These are phyloP conservation scores for Acholoe squamosa DNA, from an alignment of 2,888 invertebrate genomes.

Conservation along the genomic window DNA sequence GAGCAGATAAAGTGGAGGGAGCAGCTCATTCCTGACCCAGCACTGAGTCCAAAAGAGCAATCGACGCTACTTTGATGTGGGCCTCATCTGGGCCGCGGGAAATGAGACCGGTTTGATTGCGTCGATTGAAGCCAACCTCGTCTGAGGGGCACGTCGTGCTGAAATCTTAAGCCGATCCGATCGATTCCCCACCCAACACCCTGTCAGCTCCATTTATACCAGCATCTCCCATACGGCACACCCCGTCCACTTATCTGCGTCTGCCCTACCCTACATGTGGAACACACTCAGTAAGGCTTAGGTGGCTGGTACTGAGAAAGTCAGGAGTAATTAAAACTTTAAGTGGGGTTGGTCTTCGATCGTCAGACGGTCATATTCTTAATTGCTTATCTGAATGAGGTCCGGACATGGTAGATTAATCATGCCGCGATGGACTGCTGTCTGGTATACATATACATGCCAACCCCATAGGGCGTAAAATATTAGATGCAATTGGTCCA, in stretches of 20 bases:
- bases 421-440: no score
- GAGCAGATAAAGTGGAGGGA: constrained; percentile 22
- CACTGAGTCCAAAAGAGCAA: neutral
- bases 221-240: neutral
- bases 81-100: neutral
- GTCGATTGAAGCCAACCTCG: neutral
- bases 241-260: neutral
- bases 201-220: neutral
- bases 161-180: constrained; percentile 20
- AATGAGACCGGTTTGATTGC: neutral
- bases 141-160: neutral
- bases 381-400: neutral
- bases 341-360: neutral
- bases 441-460: no score
- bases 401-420: no score
- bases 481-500: no score
- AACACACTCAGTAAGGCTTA: neutral
- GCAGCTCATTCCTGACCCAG: constrained; percentile 28
- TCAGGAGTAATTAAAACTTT: constrained; percentile 10
- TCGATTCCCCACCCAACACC: constrained; percentile 10
- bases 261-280: neutral
- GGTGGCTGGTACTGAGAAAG: neutral
- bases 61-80: neutral
- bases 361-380: neutral
- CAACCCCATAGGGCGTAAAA: no score